Conservation (phyloP, 2,113 vertebrate genomes). For the Smithornis capensis region DNA sequence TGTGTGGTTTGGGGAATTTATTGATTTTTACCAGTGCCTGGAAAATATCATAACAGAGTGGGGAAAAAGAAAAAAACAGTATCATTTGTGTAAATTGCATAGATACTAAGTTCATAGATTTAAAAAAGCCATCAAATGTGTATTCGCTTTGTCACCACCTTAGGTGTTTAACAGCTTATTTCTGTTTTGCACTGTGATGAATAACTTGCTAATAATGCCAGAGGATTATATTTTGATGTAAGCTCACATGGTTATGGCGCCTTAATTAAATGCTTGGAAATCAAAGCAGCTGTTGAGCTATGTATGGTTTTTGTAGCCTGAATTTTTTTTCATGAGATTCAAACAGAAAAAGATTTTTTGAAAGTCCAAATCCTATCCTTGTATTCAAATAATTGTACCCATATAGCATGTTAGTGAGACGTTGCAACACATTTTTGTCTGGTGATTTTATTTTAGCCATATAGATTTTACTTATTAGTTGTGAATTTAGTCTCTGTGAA, state of each 20-base stretch:
- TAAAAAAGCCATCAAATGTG: background rate
- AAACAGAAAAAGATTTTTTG: background rate
- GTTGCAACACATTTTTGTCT: background rate
- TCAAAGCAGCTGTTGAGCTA: background rate
- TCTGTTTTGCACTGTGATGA: background rate
- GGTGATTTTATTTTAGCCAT: background rate
- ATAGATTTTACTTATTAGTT: conserved; percentile 16
- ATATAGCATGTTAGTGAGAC: background rate
- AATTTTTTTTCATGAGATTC: background rate
- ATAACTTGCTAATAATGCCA: background rate
- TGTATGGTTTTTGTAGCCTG: background rate
- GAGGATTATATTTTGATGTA: background rate
- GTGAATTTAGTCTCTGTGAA: conserved; percentile 42
- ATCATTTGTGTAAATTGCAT: background rate
- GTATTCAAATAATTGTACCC: background rate
- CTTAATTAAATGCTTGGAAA: conserved; percentile 36
- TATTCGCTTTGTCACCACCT: background rate
- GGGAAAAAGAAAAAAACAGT: background rate
- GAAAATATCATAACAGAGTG: background rate
- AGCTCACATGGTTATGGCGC: background rate
- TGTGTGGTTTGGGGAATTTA: background rate
- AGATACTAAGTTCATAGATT: background rate
- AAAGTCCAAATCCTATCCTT: background rate
- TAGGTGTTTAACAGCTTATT: conserved; percentile 8
- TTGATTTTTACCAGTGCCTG: background rate